Evolutionary conservation across 2,888 invertebrate genomes (phyloP), one percentile per base, ranked within the genome.

Genomic region (Rugalucina vietnamica): DNA sequence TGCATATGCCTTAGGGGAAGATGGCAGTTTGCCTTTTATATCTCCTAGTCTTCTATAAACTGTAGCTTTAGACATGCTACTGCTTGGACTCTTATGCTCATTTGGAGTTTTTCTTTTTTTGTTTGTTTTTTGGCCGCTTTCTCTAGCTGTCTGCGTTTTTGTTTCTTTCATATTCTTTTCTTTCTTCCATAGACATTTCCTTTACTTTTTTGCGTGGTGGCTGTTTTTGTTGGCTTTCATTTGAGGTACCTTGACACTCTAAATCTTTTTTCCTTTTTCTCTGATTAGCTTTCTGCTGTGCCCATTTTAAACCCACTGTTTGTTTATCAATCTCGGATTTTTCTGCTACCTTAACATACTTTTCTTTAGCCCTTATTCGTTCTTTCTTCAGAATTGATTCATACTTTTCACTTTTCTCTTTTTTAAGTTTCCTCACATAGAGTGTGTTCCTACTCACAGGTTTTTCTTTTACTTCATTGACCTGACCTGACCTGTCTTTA

Each of bases 181-280:
- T 70, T 39, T 70, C 70, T 70, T 70, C 70, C n/a, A 24, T 36
- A 5, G 70, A 36, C 70, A 70, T 70, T 21, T 70, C 70, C 36
- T 70, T 70, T n/a, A 70, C 24, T 37, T 70, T 36, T 70, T 70
- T 32, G 60, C 60, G 60, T 24, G 36, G 36, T 39, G 36, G 37
- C 70, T 36, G 36, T 49, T 18, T 49, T 14, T n/a, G 14, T 18
- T n/a, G 14, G 36, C 37, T 24, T 70, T 70, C 36, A 70, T 36
- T 39, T 70, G 60, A 60, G 3, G 60, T 60, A 60, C 60, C 60
- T 60, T 60, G 60, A n/a, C n/a, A n/a, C 29, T 60, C 60, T 60
- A 18, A 60, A 29, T 39, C 37, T 70, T 21, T 70, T 24, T 70
- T 70, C 70, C 39, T 36, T 70, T 70, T 70, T n/a, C 70, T 70